These are phyloP conservation scores for Typhlomys cinereus DNA, from an alignment of 2,113 vertebrate species.

Conservation along the genomic window DNA sequence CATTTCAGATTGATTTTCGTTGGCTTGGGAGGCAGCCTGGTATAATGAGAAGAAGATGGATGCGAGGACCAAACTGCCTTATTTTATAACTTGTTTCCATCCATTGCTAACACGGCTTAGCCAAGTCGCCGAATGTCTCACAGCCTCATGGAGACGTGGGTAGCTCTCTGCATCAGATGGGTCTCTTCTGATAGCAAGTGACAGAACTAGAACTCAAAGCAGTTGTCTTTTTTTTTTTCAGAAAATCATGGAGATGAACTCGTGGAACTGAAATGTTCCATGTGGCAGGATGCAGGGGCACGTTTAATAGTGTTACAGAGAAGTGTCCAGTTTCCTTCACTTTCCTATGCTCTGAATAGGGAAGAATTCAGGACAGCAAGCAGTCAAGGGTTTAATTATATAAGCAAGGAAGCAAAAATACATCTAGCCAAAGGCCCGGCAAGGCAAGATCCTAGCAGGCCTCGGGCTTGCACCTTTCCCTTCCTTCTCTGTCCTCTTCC, in stretches of 20 bases:
- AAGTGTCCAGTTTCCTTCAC: background rate
- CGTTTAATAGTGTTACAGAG: background rate
- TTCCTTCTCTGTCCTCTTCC: too few relatives aligned
- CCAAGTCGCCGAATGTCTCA: constrained; percentile 41
- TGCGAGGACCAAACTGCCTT: background rate
- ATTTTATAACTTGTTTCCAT: constrained; percentile 40
- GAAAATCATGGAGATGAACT: background rate
- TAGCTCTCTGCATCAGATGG: constrained; percentile 10
- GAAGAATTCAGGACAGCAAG: background rate
- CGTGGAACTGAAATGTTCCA: background rate
- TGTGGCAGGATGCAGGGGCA: background rate
- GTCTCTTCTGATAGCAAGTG: constrained; percentile 21
- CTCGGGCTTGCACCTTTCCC: background rate
- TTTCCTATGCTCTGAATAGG: background rate
- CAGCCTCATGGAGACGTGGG: background rate
- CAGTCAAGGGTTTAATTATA: background rate
- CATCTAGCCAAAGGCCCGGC: background rate
- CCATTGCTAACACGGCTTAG: background rate
- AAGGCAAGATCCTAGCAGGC: too few relatives aligned
- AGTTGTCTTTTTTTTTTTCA: constrained; percentile 33
- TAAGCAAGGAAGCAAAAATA: background rate
- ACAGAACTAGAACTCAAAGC: constrained; percentile 34
- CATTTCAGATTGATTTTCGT: constrained; percentile 41
- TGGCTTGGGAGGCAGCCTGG: background rate
- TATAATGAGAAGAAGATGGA: constrained; percentile 49